A percentile compares a stretch with the other conserved stretches of the same genome.
These are phyloP conservation scores for Drosophila virilis DNA, from an alignment of 1,140 invertebrate genomes.

Conservation along the genomic window DNA sequence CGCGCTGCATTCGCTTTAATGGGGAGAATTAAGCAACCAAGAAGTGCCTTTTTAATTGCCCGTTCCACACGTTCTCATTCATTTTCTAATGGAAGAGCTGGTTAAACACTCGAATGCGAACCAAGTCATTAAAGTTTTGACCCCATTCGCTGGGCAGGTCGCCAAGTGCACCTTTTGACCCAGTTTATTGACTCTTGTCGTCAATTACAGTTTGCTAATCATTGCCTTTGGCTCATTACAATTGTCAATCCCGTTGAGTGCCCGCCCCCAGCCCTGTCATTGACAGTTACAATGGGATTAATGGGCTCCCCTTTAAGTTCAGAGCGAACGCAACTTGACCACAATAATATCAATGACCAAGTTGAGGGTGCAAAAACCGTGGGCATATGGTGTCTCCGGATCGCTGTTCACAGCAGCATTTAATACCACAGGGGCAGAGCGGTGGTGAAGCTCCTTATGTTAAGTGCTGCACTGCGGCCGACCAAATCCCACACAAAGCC, in stretches of 20 bases:
- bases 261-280: not conserved
- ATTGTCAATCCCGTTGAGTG: slow-evolving; percentile 37
- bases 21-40: slow-evolving; percentile 1
- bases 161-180: slow-evolving; percentile 11
- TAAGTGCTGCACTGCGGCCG: slow-evolving; percentile 33
- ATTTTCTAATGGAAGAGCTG: slow-evolving; percentile 50
- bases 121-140: slow-evolving; percentile 29
- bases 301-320: slow-evolving; percentile 12
- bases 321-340: slow-evolving; percentile 17
- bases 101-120: slow-evolving; percentile 44
- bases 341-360: slow-evolving; percentile 57
- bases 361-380: slow-evolving; percentile 32
- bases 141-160: slow-evolving; percentile 12
- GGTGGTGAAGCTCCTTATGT: slow-evolving; percentile 19
- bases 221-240: slow-evolving; percentile 38
- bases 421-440: slow-evolving; percentile 3
- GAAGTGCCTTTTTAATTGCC: slow-evolving; percentile 32
- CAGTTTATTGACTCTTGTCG: slow-evolving; percentile 11
- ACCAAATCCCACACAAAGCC: slow-evolving; percentile 46
- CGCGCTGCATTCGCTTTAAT: slow-evolving; percentile 20
- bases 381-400: not conserved
- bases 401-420: not conserved
- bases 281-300: slow-evolving; percentile 25
- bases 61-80: slow-evolving; percentile 16
- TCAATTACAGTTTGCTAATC: slow-evolving; percentile 34